These are phyloP conservation scores for Margaritifera margaritifera DNA, from an alignment of 2,888 invertebrate species.

Conservation along the genomic window DNA sequence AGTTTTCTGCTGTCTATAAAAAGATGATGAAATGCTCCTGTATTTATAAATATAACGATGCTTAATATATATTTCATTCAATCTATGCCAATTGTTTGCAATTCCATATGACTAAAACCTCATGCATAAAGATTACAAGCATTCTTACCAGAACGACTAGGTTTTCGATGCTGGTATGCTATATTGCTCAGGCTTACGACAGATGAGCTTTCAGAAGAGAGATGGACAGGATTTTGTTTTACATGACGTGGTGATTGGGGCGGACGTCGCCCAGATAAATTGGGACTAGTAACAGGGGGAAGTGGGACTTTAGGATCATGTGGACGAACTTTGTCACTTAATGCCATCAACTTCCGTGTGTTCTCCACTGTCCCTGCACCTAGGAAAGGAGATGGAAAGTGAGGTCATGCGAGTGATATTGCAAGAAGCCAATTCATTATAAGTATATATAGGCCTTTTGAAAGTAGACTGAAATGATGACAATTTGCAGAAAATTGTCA, in stretches of 20 bases:
- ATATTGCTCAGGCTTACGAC: conserved; percentile 93
- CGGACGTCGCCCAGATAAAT: conserved; percentile 79
- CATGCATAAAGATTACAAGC: conserved; percentile 1
- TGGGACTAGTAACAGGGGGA: conserved; percentile 59
- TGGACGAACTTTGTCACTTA: conserved; percentile 77
- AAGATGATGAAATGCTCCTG: background rate
- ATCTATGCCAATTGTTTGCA: background rate
- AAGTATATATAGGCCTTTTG: too few relatives aligned
- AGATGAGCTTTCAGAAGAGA: conserved; percentile 95
- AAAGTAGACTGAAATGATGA: too few relatives aligned
- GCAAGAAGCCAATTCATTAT: too few relatives aligned
- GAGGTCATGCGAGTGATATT: too few relatives aligned
- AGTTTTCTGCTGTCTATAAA: background rate
- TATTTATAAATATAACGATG: background rate
- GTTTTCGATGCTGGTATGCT: conserved; percentile 83
- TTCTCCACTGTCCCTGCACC: conserved; percentile 97
- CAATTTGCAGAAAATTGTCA: too few relatives aligned
- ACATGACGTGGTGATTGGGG: conserved; percentile 84
- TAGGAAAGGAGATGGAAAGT: conserved; percentile 45
- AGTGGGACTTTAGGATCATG: conserved; percentile 67
- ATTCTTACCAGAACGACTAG: conserved; percentile 73
- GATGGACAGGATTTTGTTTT: conserved; percentile 79
- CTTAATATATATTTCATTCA: background rate
- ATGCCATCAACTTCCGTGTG: conserved; percentile 92
- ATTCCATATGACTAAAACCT: background rate